These are phyloP conservation scores for Pseudomugil gertrudae DNA, from an alignment of 2,797 vertebrate genomes.

Conservation along the genomic window DNA sequence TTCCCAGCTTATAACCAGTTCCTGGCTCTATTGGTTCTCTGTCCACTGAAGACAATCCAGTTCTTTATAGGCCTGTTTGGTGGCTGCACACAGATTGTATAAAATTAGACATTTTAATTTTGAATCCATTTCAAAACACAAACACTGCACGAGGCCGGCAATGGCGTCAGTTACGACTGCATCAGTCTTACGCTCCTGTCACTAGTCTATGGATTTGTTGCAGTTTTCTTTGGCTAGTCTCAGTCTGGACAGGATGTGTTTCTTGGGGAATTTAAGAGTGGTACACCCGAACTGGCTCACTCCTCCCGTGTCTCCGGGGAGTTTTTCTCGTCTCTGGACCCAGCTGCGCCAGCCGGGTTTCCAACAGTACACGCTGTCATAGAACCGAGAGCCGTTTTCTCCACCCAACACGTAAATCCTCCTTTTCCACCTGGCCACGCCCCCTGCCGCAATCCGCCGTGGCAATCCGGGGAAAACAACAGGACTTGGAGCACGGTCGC, in stretches of 20 bases:
- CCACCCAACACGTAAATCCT: constrained; percentile 87
- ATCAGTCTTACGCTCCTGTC: not conserved
- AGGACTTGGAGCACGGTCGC: constrained; percentile 80
- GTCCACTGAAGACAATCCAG: constrained; percentile 5
- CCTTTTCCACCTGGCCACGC: constrained; percentile 86
- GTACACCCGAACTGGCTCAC: constrained; percentile 88
- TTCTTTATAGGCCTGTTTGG: constrained; percentile 21
- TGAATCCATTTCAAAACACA: constrained; percentile 23
- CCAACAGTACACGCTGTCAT: constrained; percentile 88
- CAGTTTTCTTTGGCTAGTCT: constrained; percentile 80
- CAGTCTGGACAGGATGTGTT: constrained; percentile 82
- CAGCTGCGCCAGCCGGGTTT: constrained; percentile 86
- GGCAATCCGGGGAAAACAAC: constrained; percentile 85
- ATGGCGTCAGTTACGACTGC: constrained; percentile 12
- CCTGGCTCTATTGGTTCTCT: constrained; percentile 24
- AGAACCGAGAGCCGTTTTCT: constrained; percentile 84
- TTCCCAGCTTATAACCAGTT: constrained; percentile 31
- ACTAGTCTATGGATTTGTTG: constrained; percentile 64
- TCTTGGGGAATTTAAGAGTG: constrained; percentile 86
- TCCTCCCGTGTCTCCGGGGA: constrained; percentile 84
- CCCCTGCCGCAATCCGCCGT: constrained; percentile 81
- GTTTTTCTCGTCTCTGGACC: constrained; percentile 85
- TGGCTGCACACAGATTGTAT: constrained; percentile 33
- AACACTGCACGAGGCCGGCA: constrained; percentile 23
- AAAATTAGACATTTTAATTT: constrained; percentile 33